phyloP scores from a whole-genome alignment of 1,140 invertebrate genomes.

The Stenopsyche tienmushanensis region DNA sequence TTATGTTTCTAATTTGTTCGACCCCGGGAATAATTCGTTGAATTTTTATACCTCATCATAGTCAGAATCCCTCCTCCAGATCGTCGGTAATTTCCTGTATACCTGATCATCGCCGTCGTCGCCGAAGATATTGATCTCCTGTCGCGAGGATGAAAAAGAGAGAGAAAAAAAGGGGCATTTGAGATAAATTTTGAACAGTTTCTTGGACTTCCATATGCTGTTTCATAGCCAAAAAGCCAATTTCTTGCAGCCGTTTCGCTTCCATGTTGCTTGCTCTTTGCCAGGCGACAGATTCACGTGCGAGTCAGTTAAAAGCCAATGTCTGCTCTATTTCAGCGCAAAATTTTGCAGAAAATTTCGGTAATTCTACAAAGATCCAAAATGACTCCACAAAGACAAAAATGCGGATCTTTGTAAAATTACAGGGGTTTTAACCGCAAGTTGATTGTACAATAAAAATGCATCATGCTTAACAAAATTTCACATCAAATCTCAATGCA shows the following conservation, averaged over 20 bases:
- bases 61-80: slow-evolving; percentile 29
- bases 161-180: slow-evolving; percentile 28
- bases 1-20: too few relatives aligned
- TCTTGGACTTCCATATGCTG: background rate
- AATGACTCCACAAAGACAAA: background rate
- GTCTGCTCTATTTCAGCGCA: too few relatives aligned
- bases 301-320: too few relatives aligned
- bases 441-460: too few relatives aligned
- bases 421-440: too few relatives aligned
- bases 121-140: slow-evolving; percentile 35
- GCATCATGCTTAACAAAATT: too few relatives aligned
- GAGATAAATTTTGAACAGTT: background rate
- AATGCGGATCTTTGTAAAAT: background rate
- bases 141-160: slow-evolving; percentile 12
- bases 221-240: background rate
- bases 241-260: background rate
- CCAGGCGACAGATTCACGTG: too few relatives aligned
- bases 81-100: slow-evolving; percentile 31
- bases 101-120: slow-evolving; percentile 34
- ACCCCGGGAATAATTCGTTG: too few relatives aligned
- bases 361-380: too few relatives aligned
- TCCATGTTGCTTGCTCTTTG: too few relatives aligned
- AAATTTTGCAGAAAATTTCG: too few relatives aligned
- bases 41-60: slow-evolving; percentile 30
- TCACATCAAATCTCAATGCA: too few relatives aligned